Evolutionary conservation across 2,888 invertebrate species (phyloP).

Genomic region (Leptinotarsa peninsularis): DNA sequence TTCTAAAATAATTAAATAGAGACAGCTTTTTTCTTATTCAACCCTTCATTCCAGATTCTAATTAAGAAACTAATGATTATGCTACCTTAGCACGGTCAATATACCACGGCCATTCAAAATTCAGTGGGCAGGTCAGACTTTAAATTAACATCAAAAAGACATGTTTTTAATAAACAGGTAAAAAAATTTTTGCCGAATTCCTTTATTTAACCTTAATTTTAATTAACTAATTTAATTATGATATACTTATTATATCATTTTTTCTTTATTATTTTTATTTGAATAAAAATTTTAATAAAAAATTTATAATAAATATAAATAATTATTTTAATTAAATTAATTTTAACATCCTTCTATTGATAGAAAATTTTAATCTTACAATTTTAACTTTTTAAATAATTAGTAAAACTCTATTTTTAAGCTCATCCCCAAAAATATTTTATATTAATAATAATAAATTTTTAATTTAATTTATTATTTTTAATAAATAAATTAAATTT

Average conservation of each 20-base stretch:
- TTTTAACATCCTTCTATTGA: slow-evolving; percentile 65
- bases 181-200: slow-evolving; percentile 76
- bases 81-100: slow-evolving; percentile 85
- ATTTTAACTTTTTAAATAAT: slow-evolving; percentile 61
- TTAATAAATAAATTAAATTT: too few species aligned
- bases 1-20: slow-evolving; percentile 69
- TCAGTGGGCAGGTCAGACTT: slow-evolving; percentile 82
- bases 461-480: too few species aligned
- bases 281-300: slow-evolving; percentile 65
- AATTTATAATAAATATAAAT: slow-evolving; percentile 64
- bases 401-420: slow-evolving; percentile 37
- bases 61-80: slow-evolving; percentile 85
- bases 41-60: slow-evolving; percentile 83
- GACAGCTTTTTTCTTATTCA: slow-evolving; percentile 75
- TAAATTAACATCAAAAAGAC: slow-evolving; percentile 71
- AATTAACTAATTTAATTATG: slow-evolving; percentile 53
- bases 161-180: slow-evolving; percentile 85
- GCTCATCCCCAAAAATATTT: slow-evolving; percentile 35
- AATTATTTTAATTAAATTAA: slow-evolving; percentile 68
- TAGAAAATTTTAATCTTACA: slow-evolving; percentile 72
- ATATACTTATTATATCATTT: slow-evolving; percentile 74
- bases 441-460: too few species aligned
- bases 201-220: slow-evolving; percentile 66
- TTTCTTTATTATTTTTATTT: slow-evolving; percentile 66
- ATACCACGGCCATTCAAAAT: slow-evolving; percentile 77